Conservation (phyloP, 2,113 vertebrate species). For the Nibea coibor region DNA sequence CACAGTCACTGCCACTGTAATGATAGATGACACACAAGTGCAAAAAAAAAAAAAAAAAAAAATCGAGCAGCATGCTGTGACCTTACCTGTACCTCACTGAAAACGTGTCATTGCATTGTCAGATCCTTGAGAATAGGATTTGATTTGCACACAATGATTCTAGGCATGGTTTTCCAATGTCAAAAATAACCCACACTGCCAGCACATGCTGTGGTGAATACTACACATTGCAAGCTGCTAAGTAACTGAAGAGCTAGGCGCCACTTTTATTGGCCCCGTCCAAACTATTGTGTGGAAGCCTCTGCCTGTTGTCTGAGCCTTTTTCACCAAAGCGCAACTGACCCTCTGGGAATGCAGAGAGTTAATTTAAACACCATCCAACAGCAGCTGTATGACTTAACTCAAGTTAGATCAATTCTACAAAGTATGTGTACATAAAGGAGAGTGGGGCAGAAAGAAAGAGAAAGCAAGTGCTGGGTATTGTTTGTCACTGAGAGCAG, state of each 20-base stretch:
- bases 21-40: constrained; percentile 42
- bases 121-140: constrained; percentile 15
- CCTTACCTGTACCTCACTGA: constrained; percentile 24
- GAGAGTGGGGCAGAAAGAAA: neutral
- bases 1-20: constrained; percentile 14
- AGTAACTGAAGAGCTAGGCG: constrained; percentile 46
- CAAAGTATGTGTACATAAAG: neutral
- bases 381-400: constrained; percentile 24
- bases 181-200: constrained; percentile 54
- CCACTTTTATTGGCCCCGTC: constrained; percentile 59
- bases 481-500: constrained; percentile 46
- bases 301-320: constrained; percentile 33
- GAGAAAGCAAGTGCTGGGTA: constrained; percentile 18
- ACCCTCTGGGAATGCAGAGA: constrained; percentile 18
- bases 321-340: constrained; percentile 21
- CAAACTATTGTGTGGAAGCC: constrained; percentile 51
- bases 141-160: constrained; percentile 32
- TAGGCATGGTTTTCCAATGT: constrained; percentile 30
- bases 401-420: constrained; percentile 1
- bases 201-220: constrained; percentile 55
- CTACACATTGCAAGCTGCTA: constrained; percentile 48
- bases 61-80: constrained; percentile 17
- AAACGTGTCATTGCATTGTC: constrained; percentile 12
- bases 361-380: constrained; percentile 21
- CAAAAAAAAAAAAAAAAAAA: constrained; percentile 9